phyloP scores from a whole-genome alignment of 1,140 invertebrate species.

The Hylyphantes graminicola region DNA sequence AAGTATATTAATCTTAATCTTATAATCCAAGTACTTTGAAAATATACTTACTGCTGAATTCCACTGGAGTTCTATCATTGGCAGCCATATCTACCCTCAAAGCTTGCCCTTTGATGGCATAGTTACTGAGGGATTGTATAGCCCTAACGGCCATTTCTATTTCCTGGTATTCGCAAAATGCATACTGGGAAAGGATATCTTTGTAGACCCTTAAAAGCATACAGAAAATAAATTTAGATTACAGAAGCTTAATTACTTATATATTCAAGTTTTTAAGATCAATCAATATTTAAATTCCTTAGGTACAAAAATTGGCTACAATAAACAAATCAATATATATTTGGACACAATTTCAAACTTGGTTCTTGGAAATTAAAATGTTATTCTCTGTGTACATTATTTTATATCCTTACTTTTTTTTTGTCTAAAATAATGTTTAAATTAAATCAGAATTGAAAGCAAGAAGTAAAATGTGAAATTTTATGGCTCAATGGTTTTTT shows the following conservation, averaged over 20 bases:
- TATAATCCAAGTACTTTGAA: background rate
- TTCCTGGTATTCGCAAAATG: conserved; percentile 99
- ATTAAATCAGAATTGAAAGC: no score
- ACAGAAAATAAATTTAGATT: background rate
- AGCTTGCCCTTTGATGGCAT: conserved; percentile 95
- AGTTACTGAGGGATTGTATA: conserved; percentile 97
- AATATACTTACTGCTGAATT: conserved; percentile 76
- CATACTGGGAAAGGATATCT: conserved; percentile 99
- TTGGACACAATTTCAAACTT: background rate
- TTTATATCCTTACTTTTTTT: no score
- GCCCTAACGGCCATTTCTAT: conserved; percentile 97
- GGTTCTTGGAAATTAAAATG: background rate
- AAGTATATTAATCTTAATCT: background rate
- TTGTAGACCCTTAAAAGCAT: conserved; percentile 70
- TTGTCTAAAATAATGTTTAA: no score
- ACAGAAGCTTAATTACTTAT: background rate
- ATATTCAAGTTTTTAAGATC: background rate
- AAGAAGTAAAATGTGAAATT: no score
- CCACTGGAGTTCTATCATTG: conserved; percentile 96
- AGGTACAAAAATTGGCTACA: background rate
- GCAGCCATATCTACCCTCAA: conserved; percentile 97
- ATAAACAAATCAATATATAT: background rate
- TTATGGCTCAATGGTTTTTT: no score
- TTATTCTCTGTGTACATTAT: background rate
- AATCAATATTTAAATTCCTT: background rate